These are phyloP conservation scores for Girardinichthys multiradiatus DNA, from an alignment of 2,113 vertebrate genomes.

Conservation along the genomic window DNA sequence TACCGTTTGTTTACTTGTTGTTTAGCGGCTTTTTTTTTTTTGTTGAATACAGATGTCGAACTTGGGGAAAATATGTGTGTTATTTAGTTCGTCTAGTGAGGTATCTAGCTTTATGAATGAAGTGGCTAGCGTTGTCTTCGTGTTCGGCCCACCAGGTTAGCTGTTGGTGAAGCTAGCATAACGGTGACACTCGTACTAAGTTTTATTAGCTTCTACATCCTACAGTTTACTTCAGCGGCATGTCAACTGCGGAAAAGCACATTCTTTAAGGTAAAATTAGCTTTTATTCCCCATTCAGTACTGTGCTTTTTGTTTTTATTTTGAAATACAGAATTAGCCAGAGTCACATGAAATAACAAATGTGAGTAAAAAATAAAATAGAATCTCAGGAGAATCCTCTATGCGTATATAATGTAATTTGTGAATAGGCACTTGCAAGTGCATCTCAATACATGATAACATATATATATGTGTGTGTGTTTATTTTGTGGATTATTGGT, in stretches of 20 bases:
- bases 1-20: background rate
- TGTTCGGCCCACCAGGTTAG: constrained; percentile 27
- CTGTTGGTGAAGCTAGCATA: constrained; percentile 17
- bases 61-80: accelerated
- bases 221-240: background rate
- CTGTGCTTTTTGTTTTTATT: background rate
- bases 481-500: no score
- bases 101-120: background rate
- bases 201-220: background rate
- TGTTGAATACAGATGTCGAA: background rate
- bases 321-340: no score
- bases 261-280: background rate
- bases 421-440: no score
- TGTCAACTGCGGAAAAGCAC: no score
- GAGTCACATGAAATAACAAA: no score
- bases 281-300: background rate
- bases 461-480: no score
- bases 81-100: accelerated
- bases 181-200: background rate
- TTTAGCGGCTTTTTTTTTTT: background rate
- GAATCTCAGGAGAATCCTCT: no score
- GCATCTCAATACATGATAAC: no score
- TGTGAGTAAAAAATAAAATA: no score
- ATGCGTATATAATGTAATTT: no score
- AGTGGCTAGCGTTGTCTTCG: background rate